Evolutionary conservation across 2,113 vertebrate species (phyloP).

Genomic region (Gallinago media): DNA sequence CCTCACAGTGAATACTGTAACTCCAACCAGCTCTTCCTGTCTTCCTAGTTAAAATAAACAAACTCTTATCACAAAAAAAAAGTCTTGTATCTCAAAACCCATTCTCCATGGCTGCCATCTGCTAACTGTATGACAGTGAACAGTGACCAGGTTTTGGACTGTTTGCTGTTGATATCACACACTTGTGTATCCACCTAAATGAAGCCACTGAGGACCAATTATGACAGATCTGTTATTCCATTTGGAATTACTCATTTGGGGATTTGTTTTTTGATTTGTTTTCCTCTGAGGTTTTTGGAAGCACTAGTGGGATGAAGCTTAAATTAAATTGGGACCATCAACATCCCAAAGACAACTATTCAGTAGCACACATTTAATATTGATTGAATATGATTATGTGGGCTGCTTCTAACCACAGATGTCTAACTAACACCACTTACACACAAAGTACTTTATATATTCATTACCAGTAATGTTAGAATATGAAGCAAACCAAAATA

Average conservation of each 20-base stretch:
- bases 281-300: slow-evolving; percentile 51
- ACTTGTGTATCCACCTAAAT: neutral
- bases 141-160: neutral
- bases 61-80: neutral
- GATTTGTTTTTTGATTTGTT: slow-evolving; percentile 61
- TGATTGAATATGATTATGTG: slow-evolving; percentile 47
- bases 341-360: slow-evolving; percentile 36
- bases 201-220: slow-evolving; percentile 28
- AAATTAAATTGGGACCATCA: slow-evolving; percentile 55
- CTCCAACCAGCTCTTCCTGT: neutral
- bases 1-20: rapidly evolving
- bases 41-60: neutral
- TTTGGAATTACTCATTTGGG: slow-evolving; percentile 14
- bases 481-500: neutral
- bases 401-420: slow-evolving; percentile 29
- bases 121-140: neutral
- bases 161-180: neutral
- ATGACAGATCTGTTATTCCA: slow-evolving; percentile 11
- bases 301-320: slow-evolving; percentile 31
- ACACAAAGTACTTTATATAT: neutral
- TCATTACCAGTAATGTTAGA: neutral
- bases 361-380: slow-evolving; percentile 32
- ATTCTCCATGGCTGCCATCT: neutral
- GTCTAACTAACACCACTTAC: slow-evolving; percentile 11
- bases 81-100: neutral